Base-by-base conservation (phyloP, 2,888 invertebrate species). In the Chrysotoxum bicinctum region DNA sequence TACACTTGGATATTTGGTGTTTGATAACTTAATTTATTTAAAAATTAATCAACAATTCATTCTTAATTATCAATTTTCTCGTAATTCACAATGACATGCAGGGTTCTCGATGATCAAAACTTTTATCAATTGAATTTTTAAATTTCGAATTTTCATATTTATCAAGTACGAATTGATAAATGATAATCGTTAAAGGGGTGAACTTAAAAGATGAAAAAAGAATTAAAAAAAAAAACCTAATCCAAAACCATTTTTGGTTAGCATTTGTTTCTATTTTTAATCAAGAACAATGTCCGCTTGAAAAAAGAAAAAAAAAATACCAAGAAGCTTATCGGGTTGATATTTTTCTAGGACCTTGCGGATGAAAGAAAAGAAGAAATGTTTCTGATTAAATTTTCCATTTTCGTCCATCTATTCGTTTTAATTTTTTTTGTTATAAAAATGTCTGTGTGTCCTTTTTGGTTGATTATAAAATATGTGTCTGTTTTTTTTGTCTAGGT, bases 401-500 rank as follows among this genome's bases (percentile, higher is more conserved):
- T 56, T 56, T 56, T 32, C 12, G 0, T 14, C 12, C 4, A 54
- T 40, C 9, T 60, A 5, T 16, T 26, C 0, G 14, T 16, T 43
- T 30, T 30, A 1, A 14, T 16, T 1, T 45, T 30, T 64, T 45
- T 19, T 45, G 19, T 14, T 43, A 30, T 37, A 14, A 40, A 56
- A 56, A 26, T 62, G 30, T 32, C 10, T 16, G 52, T 16, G 7
- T 32, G 30, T 19, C 54, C 58, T 21, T 35, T 58, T 58, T 19
- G 19, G 32, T 37, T 58, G 58, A 58, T 35, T 35, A 58, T 35
- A 58, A 50, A 50, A 58, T 32, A 2, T 56, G 8, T 35, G 8
- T 8, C 16, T 45, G 37, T 54, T n/a, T 54, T 19, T 54, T 1
- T 58, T 50, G 14, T 88, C 45, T 87, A 92, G 92, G 92, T 75